Evolutionary conservation across 64 coral and sea anemone species (phyloP), one percentile per base, ranked within the genome.

Genomic region (Orbicella faveolata): DNA sequence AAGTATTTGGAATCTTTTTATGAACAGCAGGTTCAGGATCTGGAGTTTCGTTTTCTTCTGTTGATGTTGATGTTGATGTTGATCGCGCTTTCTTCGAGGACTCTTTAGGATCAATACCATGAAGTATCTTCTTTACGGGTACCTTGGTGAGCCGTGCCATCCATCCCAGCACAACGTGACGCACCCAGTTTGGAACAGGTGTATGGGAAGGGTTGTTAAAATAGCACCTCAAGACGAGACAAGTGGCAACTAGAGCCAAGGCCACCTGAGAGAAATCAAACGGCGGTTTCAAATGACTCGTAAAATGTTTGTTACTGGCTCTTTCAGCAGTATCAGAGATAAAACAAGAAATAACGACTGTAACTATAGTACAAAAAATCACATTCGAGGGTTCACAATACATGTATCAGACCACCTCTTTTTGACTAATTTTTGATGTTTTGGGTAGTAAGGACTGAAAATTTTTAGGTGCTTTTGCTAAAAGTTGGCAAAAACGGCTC

Each of bases 141-240:
- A 94, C 36, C 19, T 82, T 85, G 2, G 84, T 80, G 2, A 94
- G 88, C 23, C 69, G 89, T 3, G 93, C 93, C 54, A 94, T 75
- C 88, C 93, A 94, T 19, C 78, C 34, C 15, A 94, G 83, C 23
- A 94, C 93, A 0, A 94, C 74, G 57, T 90, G 16, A 51, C 93
- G 93, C 11, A 91, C 78, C 89, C 89, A 94, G 57, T 78, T 89
- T 6, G 93, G 93, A 77, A 94, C 78, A 18, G 93, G 93, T n/a
- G 82, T 94, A 63, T 94, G 93, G 34, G 83, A 90, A 52, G 93
- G 93, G 25, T 94, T 91, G 83, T 94, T 94, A 82, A 94, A 94
- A 78, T 94, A 84, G 41, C 93, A 94, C 36, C 79, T 90, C 3
- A 94, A 78, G 17, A 94, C 93, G 9, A 94, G 78, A 34, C 93